Evolutionary conservation across 1,140 invertebrate species (phyloP).

Genomic region (Pomacea maculata): DNA sequence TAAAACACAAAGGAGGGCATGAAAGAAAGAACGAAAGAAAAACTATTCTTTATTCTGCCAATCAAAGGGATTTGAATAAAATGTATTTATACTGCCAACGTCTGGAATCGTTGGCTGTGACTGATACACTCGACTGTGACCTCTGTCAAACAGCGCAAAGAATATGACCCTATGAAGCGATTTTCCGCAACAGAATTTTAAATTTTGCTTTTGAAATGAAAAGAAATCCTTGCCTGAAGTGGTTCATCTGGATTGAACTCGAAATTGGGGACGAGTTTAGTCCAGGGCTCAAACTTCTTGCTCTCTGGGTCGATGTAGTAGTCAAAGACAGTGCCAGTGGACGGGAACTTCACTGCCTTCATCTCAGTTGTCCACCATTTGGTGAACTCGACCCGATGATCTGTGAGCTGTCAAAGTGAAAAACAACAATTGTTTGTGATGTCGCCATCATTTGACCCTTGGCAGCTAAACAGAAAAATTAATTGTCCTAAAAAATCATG

Average conservation of each 20-base stretch:
- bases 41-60: too few relatives aligned
- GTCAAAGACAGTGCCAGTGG: slow-evolving; percentile 85
- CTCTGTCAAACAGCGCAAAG: too few relatives aligned
- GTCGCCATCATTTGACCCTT: too few relatives aligned
- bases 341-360: slow-evolving; percentile 92
- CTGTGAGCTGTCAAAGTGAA: slow-evolving; percentile 68
- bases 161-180: background rate
- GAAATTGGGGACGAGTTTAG: slow-evolving; percentile 86
- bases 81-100: background rate
- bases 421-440: too few relatives aligned
- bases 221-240: slow-evolving; percentile 75
- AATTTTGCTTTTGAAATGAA: background rate
- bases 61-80: too few relatives aligned
- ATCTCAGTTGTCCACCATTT: slow-evolving; percentile 98
- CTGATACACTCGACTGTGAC: background rate
- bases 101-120: background rate
- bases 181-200: background rate
- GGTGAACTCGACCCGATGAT: slow-evolving; percentile 92
- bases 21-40: too few relatives aligned
- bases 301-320: slow-evolving; percentile 91
- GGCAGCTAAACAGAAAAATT: too few relatives aligned
- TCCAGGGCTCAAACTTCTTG: slow-evolving; percentile 89
- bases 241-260: slow-evolving; percentile 91
- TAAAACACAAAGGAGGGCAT: too few relatives aligned
- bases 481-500: too few relatives aligned